Base-by-base conservation (phyloP, 2,888 invertebrate species). In the Cosmia pyralina region DNA sequence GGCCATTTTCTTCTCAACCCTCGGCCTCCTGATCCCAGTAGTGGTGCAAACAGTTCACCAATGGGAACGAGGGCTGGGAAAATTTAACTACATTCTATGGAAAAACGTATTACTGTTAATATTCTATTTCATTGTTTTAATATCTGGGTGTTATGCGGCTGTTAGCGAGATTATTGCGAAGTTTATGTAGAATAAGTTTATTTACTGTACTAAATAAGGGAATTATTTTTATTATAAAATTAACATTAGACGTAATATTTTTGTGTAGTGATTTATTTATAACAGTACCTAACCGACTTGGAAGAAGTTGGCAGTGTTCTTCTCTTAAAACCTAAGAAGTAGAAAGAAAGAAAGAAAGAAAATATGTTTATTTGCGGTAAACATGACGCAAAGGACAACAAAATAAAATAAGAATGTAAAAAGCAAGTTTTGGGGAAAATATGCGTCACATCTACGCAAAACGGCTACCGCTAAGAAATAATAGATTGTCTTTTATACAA, bases 21-120 rank as follows among this genome's bases (percentile, higher is more conserved):
- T 97, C 68, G 98, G 99, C 1, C 96, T 98, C 19, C 96, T 97
- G 64, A 97, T 98, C 57, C 98, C 98, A 28, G 97, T 98, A 0
- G 94, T 98, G 22, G 96, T 98, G 4, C 98, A 98, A 88, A 97
- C 97, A 0, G 97, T 98, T 13, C 97, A 97, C 82, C 95, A 96
- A 75, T 98, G 97, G 97, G 97, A 98, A 19, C 93, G 96, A 48
- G 96, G 96, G 7, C 93, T 97, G 48, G 98, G 98, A 0, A 91
- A 89, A 50, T 96, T 93, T 72, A 96, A 96, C 22, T 98, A 97
- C 96, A 96, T 97, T 71, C 88, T 98, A 1, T 96, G 96, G 90
- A 98, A 98, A 89, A 98, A 98, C 85, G 84, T 95, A 0, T 1
- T 97, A 0, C 71, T 96, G 11, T 58, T 95, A 3, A 5, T 93